A percentile compares a stretch with the other conserved stretches of the same genome.
phyloP scores from a whole-genome alignment of 2,797 vertebrate species.

The Gallinago stenura region DNA sequence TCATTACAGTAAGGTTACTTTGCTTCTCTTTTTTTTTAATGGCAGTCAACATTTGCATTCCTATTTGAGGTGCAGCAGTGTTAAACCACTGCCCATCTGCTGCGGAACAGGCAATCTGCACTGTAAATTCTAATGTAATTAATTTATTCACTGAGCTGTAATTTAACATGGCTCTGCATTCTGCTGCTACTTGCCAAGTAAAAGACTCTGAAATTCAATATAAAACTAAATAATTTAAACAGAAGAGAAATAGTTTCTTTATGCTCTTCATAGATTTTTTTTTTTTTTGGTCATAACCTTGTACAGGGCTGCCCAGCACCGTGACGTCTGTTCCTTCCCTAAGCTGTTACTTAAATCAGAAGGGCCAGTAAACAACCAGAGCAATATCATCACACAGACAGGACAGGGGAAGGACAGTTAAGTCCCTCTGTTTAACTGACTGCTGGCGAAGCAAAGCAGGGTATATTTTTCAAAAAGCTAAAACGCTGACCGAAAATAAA shows the following conservation, averaged over 20 bases:
- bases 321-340: background rate
- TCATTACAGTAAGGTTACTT: background rate
- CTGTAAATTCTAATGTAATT: accelerated
- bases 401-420: background rate
- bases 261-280: background rate
- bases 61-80: background rate
- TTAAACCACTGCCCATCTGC: background rate
- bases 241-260: background rate
- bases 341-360: background rate
- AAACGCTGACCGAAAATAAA: background rate
- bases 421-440: background rate
- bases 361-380: background rate
- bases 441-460: background rate
- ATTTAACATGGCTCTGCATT: background rate
- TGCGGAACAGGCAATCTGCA: background rate
- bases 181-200: background rate
- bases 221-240: background rate
- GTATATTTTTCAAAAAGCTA: background rate
- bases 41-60: background rate
- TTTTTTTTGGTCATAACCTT: background rate
- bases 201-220: background rate
- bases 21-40: background rate
- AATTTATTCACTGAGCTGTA: background rate
- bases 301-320: background rate
- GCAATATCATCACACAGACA: accelerated